Evolutionary conservation across 2,113 vertebrate genomes (phyloP).

Genomic region (Formicarius rufipectus): DNA sequence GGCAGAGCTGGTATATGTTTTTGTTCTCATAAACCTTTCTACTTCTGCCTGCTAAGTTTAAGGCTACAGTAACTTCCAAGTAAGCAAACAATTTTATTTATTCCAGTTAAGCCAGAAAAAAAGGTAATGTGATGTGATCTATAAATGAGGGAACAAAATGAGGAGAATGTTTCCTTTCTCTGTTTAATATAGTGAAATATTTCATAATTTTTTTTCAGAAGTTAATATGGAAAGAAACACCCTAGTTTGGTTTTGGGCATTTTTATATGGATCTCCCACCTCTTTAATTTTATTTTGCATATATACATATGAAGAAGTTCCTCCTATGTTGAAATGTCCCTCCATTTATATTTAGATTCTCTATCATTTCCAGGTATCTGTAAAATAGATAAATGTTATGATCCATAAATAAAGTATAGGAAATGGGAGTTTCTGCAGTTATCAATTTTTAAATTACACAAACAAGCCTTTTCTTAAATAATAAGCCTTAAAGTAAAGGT

Average conservation of each 20-base stretch:
- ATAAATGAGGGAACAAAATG: background rate
- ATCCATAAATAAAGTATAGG: background rate
- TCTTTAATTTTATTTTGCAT: background rate
- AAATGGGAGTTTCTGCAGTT: background rate
- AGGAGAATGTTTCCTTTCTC: background rate
- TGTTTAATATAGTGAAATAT: background rate
- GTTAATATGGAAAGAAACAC: background rate
- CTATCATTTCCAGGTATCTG: slow-evolving; percentile 79
- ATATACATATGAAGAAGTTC: slow-evolving; percentile 82
- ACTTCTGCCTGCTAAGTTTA: background rate
- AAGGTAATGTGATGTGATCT: background rate
- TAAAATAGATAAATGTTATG: slow-evolving; percentile 17
- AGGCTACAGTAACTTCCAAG: background rate
- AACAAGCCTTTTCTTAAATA: background rate
- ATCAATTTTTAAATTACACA: background rate
- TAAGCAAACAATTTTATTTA: background rate
- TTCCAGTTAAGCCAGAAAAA: background rate
- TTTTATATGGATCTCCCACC: background rate
- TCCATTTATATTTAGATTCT: slow-evolving; percentile 78
- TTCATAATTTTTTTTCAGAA: background rate
- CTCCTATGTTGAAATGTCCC: slow-evolving; percentile 79
- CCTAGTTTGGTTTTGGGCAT: background rate
- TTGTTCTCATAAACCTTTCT: no score
- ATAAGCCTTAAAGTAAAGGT: background rate
- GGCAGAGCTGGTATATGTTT: no score